Base-by-base conservation (phyloP, 2,797 vertebrate genomes). In the Siniperca undulata region DNA sequence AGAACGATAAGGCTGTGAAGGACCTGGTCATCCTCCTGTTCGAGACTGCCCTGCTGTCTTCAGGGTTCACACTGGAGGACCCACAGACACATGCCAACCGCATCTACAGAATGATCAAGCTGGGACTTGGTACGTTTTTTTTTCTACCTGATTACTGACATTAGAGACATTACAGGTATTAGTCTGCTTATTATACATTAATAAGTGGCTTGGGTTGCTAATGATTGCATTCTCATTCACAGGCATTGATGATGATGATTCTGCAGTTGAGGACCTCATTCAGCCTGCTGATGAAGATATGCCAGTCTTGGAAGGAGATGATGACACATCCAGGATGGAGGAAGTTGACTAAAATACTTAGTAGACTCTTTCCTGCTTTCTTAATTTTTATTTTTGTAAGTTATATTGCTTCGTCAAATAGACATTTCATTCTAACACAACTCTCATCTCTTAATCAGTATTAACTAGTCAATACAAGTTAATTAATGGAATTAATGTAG, bases 91-190 rank as follows among this genome's bases (percentile, higher is more conserved):
- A 99, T 5, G 97, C 98, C 20, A 99, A 99, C 92, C 97, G 98
- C 83, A 98, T 99, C 85, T 99, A 99, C 70, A 97, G 98, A 82
- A 99, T 99, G 98, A 99, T 99, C 94, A 99, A 99, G 65, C 97
- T 99, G 0, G 98, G 98, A 14, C 95, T 99, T 59, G 98, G 98
- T 99, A 86, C 80, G 97, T 86, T 58, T 34, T 52, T 34, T 52
- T 20, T 55, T 50, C 12, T 46, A 13, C 2, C 13, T 50, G 24
- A 50, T 50, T 14, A 3, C 13, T 55, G 13, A 74, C 30, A 38
- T 70, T 20, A 17, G 27, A 66, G n/a, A 16, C 6, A 30, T 61
- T 30, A 64, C 42, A 66, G 2, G 9, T 78, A 53, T 70, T 5
- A n/a, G 3, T 48, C 1, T 30, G 1, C 10, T 48, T 27, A 48